Conservation (phyloP, 2,797 vertebrate genomes). For the Darevskia nairensis region DNA sequence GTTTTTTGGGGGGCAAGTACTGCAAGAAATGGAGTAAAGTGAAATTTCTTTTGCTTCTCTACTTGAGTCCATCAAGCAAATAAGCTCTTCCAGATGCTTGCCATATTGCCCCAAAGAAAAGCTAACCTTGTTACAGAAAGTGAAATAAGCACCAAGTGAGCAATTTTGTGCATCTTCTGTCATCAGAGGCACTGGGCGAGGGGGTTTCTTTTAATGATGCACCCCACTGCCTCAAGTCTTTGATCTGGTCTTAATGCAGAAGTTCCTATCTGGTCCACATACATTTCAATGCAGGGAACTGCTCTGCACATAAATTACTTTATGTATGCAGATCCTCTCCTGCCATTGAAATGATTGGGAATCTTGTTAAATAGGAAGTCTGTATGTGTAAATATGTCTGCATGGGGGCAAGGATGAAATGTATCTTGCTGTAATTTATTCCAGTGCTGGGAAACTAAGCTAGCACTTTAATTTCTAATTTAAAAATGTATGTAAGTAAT, state of each 20-base stretch:
- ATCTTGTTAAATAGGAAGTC: neutral
- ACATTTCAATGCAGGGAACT: neutral
- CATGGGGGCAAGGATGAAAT: neutral
- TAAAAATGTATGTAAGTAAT: neutral
- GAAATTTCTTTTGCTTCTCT: conserved; percentile 23
- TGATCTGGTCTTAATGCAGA: neutral
- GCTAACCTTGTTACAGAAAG: neutral
- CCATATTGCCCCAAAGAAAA: neutral
- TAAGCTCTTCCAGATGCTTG: neutral
- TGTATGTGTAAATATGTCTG: neutral
- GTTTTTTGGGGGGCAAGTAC: neutral
- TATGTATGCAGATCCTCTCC: neutral
- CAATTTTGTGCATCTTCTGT: conserved; percentile 30
- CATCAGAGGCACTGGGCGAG: fast-evolving
- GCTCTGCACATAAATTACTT: neutral
- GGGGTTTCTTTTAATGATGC: neutral
- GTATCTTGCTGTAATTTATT: conserved; percentile 28
- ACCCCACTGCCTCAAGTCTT: neutral
- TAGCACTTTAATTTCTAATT: neutral
- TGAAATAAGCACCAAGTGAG: neutral
- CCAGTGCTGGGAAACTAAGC: fast-evolving
- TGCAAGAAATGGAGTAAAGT: neutral
- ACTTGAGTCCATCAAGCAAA: fast-evolving
- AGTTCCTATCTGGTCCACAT: neutral
- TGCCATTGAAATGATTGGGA: neutral